phyloP scores from a whole-genome alignment of 2,797 vertebrate genomes.

The Tangara arthus region DNA sequence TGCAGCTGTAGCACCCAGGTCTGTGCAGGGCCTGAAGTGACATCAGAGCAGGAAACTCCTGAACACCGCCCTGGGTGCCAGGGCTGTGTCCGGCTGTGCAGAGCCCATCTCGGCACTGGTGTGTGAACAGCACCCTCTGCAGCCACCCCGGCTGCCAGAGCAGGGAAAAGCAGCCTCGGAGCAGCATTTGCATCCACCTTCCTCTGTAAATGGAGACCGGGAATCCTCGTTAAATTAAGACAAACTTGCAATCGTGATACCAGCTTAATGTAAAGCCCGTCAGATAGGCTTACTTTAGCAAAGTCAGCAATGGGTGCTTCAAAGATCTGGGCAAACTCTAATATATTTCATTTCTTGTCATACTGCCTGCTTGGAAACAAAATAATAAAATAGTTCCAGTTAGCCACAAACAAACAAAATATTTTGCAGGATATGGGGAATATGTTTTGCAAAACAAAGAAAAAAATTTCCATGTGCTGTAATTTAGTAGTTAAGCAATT shows the following conservation, averaged over 20 bases:
- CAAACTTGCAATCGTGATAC: not conserved
- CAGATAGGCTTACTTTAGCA: not conserved
- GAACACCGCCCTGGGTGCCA: rapidly evolving
- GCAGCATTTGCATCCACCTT: rapidly evolving
- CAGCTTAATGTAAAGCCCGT: not conserved
- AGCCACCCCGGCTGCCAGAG: not conserved
- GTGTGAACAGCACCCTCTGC: conserved; percentile 47
- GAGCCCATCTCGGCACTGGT: not conserved
- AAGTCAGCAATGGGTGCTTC: not conserved
- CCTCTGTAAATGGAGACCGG: rapidly evolving
- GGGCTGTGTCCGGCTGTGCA: not conserved
- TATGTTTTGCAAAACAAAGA: not conserved
- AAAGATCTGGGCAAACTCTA: not conserved
- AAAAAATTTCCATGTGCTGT: not conserved
- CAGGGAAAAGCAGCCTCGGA: rapidly evolving
- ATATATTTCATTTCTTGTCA: not conserved
- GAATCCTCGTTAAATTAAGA: rapidly evolving
- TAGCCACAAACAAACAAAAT: not conserved
- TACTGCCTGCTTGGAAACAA: not conserved
- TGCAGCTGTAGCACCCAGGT: not conserved
- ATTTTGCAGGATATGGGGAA: not conserved
- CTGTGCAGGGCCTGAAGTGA: not conserved
- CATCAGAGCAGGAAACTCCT: not conserved
- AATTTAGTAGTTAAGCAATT: not conserved
- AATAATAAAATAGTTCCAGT: not conserved